These are phyloP conservation scores for Petaurus breviceps DNA, from an alignment of 2,113 vertebrate species.

Conservation along the genomic window DNA sequence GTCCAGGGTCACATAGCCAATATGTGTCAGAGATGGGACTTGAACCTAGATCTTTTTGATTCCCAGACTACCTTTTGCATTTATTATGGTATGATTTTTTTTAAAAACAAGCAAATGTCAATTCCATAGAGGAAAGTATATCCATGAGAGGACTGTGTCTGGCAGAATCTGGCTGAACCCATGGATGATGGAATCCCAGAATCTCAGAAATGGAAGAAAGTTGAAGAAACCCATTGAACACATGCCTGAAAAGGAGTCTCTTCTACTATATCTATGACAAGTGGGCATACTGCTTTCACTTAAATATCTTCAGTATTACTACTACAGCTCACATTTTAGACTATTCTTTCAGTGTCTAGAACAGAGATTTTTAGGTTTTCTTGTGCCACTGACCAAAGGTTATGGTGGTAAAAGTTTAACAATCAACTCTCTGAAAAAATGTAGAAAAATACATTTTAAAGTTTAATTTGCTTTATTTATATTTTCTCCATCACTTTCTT, in stretches of 20 bases:
- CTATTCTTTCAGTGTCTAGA: not conserved
- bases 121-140: not conserved
- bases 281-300: not conserved
- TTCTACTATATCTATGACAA: not conserved
- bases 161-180: not conserved
- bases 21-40: not conserved
- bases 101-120: not conserved
- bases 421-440: not conserved
- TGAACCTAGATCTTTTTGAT: not conserved
- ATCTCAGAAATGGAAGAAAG: not conserved
- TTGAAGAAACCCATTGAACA: too few relatives aligned
- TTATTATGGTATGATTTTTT: not conserved
- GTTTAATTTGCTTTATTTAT: not conserved
- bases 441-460: not conserved
- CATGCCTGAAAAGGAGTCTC: not conserved
- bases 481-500: not conserved
- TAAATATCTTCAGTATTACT: not conserved
- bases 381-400: not conserved
- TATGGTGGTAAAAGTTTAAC: not conserved
- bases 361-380: not conserved
- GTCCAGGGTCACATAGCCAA: not conserved
- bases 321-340: not conserved
- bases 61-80: not conserved
- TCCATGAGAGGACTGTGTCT: not conserved
- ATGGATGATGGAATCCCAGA: not conserved